Evolutionary conservation across 2,888 invertebrate species (phyloP), one percentile per base, ranked within the genome.

Genomic region (Drosophila kambysellisi): DNA sequence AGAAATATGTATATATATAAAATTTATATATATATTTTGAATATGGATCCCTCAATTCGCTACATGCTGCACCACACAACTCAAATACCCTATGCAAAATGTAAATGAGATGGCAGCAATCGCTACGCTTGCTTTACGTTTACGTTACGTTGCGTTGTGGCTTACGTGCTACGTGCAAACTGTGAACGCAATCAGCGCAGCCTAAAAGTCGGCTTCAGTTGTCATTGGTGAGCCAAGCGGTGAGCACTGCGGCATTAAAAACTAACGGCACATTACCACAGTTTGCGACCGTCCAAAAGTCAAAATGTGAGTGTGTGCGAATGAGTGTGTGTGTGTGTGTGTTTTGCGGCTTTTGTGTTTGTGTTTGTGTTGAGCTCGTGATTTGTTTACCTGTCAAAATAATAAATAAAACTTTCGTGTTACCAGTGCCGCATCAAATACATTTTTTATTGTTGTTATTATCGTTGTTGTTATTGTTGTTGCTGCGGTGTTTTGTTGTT

Each of bases 321-420:
- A 32, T 62, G 53, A 68, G 60, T 65, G 57, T 62, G 53, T 70
- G 60, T 65, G 57, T 62, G 56, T 67, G 71, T 67, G 54, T 56
- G 32, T 57, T 50, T 70, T 68, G 70, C 68, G 69, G 52, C 43
- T 75, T 56, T 58, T 53, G 63, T 76, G 46, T 52, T 63, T 78
- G 77, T 79, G 46, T 61, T 70, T 77, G 72, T 70, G 63, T 58
- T 69, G 72, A 69, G 77, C 86, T 67, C 72, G 89, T 90, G 90
- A 86, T 90, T 86, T 86, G 86, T 86, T 86, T 86, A 86, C 86
- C 85, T 89, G 88, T 87, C 85, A 84, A 87, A 90, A 90, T 90
- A 90, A 90, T 90, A 90, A 87, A 90, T 89, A 87, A 84, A 87
- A 89, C 70, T 89, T 90, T 83, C 86, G 82, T 86, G 85, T 85